These are phyloP conservation scores for Pachyseris speciosa DNA, from an alignment of 64 coral and sea anemone species.

Conservation along the genomic window DNA sequence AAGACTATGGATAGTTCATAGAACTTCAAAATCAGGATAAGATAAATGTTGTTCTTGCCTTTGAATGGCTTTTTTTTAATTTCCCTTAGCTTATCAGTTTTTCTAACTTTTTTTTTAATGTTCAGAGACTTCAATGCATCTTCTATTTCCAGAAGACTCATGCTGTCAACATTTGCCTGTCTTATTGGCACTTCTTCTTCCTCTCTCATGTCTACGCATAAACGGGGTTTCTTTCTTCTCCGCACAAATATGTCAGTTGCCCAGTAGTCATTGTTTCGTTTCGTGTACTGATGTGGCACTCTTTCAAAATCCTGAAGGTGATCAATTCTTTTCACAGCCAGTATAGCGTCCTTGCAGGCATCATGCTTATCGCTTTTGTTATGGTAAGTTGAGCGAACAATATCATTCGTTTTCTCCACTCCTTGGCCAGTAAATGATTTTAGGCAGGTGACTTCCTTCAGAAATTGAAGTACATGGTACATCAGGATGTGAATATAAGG, in stretches of 20 bases:
- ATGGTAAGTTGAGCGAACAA: not conserved
- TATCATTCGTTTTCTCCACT: slow-evolving; percentile 36
- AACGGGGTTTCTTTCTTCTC: slow-evolving; percentile 16
- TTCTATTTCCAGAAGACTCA: not conserved
- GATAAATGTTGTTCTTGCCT: no score
- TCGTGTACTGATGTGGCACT: slow-evolving; percentile 22
- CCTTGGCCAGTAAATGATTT: slow-evolving; percentile 50
- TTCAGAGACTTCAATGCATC: not conserved
- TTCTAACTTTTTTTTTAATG: not conserved
- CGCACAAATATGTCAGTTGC: slow-evolving; percentile 35
- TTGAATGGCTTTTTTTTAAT: slow-evolving; percentile 1
- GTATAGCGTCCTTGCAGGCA: slow-evolving; percentile 35
- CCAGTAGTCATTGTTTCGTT: slow-evolving; percentile 36
- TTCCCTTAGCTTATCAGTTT: not conserved
- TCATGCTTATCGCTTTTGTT: slow-evolving; percentile 42
- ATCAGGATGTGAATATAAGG: slow-evolving; percentile 30
- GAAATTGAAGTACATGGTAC: slow-evolving; percentile 8
- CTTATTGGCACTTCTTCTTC: not conserved
- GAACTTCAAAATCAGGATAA: no score
- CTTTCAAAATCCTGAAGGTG: slow-evolving; percentile 20
- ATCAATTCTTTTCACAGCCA: slow-evolving; percentile 39
- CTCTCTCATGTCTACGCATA: not conserved
- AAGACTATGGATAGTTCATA: no score
- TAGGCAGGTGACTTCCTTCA: not conserved
- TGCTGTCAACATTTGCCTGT: not conserved